Evolutionary conservation across 2,888 invertebrate species (phyloP).

Genomic region (Suillia variegata): DNA sequence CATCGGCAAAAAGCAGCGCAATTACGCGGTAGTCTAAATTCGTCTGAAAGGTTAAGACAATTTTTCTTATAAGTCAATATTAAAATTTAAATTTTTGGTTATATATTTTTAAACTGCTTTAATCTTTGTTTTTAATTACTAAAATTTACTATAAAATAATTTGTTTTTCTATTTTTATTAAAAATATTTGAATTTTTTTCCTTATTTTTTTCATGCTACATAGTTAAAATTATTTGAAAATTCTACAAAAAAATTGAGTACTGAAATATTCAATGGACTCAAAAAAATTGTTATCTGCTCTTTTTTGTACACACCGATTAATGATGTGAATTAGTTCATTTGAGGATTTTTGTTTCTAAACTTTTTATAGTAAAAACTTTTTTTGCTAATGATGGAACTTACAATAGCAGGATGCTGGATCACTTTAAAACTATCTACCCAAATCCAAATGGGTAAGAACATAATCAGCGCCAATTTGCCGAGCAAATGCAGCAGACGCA

Average conservation of each 20-base stretch:
- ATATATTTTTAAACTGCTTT: too few species aligned
- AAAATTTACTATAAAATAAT: too few species aligned
- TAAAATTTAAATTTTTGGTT: background rate
- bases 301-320: background rate
- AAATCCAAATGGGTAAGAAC: constrained; percentile 84
- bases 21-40: constrained; percentile 65
- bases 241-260: too few species aligned
- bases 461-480: constrained; percentile 79
- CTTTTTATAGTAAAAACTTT: too few species aligned
- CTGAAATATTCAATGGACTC: background rate
- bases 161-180: too few species aligned
- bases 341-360: too few species aligned
- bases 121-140: too few species aligned
- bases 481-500: constrained; percentile 80
- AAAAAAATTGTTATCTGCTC: background rate
- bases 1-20: constrained; percentile 75
- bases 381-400: constrained; percentile 61
- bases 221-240: too few species aligned
- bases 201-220: too few species aligned
- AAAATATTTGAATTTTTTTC: too few species aligned
- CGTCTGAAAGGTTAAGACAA: constrained; percentile 55
- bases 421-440: constrained; percentile 70
- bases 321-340: too few species aligned
- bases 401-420: constrained; percentile 69
- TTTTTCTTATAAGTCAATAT: background rate